Evolutionary conservation across 1,140 invertebrate species (phyloP).

Genomic region (Bradysia coprophila): DNA sequence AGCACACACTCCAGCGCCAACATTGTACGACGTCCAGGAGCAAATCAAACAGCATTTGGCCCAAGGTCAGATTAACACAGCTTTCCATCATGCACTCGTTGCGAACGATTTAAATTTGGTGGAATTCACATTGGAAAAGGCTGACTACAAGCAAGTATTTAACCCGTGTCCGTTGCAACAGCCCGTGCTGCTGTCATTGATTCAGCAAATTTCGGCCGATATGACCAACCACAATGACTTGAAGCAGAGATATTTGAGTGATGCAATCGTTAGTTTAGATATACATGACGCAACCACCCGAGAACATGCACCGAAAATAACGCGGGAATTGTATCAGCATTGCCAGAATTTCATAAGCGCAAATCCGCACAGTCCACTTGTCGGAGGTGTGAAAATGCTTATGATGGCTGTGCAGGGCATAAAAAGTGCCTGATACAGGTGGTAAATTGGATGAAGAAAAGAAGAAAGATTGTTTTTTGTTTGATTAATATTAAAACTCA

Average conservation of each 20-base stretch:
- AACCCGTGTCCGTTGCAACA: conserved; percentile 52
- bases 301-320: conserved; percentile 65
- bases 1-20: conserved; percentile 42
- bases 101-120: conserved; percentile 71
- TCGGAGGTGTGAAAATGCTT: conserved; percentile 54
- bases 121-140: conserved; percentile 63
- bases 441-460: no score
- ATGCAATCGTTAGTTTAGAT: conserved; percentile 71
- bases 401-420: conserved; percentile 56
- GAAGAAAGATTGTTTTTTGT: no score
- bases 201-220: conserved; percentile 82
- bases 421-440: no score
- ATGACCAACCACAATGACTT: conserved; percentile 67
- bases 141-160: conserved; percentile 61
- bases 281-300: conserved; percentile 51
- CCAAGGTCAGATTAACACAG: conserved; percentile 59
- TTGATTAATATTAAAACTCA: no score
- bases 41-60: conserved; percentile 53
- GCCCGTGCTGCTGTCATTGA: conserved; percentile 73
- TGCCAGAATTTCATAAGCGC: conserved; percentile 44
- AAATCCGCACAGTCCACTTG: conserved; percentile 47
- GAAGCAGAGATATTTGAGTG: conserved; percentile 79
- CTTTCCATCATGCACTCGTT: conserved; percentile 78
- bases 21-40: conserved; percentile 37
- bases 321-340: conserved; percentile 55